Base-by-base conservation (phyloP, 2,113 vertebrate genomes). In the Rynchops niger region DNA sequence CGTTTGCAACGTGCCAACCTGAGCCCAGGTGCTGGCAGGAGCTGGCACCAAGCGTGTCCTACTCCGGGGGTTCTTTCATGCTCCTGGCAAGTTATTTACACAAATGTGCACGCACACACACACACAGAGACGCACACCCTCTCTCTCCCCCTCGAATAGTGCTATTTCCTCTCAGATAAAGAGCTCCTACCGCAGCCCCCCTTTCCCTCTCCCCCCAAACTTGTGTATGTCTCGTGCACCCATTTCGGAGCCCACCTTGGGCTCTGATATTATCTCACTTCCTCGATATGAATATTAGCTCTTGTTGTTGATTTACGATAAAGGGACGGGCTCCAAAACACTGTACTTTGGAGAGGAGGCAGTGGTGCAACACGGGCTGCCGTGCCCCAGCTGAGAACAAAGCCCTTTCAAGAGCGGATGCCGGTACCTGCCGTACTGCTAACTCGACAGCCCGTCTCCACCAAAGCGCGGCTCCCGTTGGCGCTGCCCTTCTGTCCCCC, bases 231-330 rank as follows among this genome's bases (percentile, higher is more conserved):
- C 88, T 92, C 86, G 71, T 3, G 53, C 49, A 56, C 83, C 42
- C 86, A n/a, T 8, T 72, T 80, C 77, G 1, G 88, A 82, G 82
- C 93, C 94, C 91, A 93, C 92, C 90, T 86, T 71, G 88, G 79
- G 15, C 29, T 22, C 36, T 36, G 97, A 98, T 98, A 52, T 20
- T 96, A 98, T 98, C 97, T 96, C 38, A 62, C 53, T 97, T 92
- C 95, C 88, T 95, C 94, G 69, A 71, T 55, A 65, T 82, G 71
- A 89, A 72, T 86, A 91, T 88, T 87, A 71, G 90, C 78, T 80
- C 76, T 82, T 82, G 88, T 32, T 85, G 91, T 52, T 94, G 95
- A 97, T 93, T 5, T 61, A 38, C 23, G 91, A 94, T 85, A 93
- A 82, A 96, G 96, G 95, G 90, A 96, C 25, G 58, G 95, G 88